Percentiles rank a stretch among this genome's conserved stretches.
Evolutionary conservation across 2,113 vertebrate species (phyloP).

Genomic region (Budorcas taxicolor): DNA sequence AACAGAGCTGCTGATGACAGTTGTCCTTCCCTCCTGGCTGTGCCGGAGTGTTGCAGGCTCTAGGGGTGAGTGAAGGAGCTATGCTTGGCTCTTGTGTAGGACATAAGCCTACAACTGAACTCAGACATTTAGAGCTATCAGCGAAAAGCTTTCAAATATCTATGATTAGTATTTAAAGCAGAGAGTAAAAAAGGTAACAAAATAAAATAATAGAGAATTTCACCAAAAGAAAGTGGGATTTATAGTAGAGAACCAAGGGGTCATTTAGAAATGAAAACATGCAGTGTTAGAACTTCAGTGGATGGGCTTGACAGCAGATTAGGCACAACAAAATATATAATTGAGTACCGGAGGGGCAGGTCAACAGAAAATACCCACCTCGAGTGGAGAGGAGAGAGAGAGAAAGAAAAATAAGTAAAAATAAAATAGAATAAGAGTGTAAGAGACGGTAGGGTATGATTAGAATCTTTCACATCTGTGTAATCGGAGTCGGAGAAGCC

Average conservation of each 20-base stretch:
- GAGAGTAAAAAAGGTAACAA: neutral
- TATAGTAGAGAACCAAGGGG: neutral
- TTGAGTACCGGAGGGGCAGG: neutral
- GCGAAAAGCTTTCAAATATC: neutral
- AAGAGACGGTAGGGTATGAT: neutral
- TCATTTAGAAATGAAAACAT: neutral
- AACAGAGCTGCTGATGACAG: neutral
- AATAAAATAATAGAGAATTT: neutral
- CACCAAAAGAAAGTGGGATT: neutral
- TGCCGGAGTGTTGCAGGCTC: neutral
- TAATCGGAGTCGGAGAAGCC: neutral
- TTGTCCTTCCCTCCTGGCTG: neutral
- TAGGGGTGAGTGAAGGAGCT: accelerated
- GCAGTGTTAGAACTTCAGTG: neutral
- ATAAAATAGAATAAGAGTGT: neutral
- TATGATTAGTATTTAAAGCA: neutral
- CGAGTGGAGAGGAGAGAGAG: neutral
- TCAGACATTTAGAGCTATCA: neutral
- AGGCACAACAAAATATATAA: neutral
- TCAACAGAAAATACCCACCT: neutral
- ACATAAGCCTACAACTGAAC: neutral
- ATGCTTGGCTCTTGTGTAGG: no score
- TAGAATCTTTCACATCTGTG: neutral
- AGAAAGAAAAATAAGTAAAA: neutral
- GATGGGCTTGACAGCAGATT: neutral